Evolutionary conservation across 2,113 vertebrate genomes (phyloP), one percentile per base, ranked within the genome.

Genomic region (Myocastor coypus): DNA sequence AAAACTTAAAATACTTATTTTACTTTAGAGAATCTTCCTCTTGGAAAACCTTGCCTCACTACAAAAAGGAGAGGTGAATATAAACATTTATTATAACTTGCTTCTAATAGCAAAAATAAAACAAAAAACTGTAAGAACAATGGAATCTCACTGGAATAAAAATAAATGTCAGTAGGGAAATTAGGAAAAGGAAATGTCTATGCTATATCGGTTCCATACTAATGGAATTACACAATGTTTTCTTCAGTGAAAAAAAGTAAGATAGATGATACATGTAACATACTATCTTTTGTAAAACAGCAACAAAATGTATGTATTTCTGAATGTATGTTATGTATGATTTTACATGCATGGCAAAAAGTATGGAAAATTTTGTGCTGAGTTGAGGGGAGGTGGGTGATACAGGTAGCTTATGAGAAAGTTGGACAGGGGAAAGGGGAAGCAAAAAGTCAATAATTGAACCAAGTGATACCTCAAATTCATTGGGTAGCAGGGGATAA

Each of bases 271-370:
- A 61, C 37, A 10, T 64, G 11, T 93, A 83, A 89, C 73, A 81
- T 86, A 50, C 57, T 24, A 55, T 17, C 40, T n/a, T 87, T 93
- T 77, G 24, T 59, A 78, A 86, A 77, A 61, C 40, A 87, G 57
- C 83, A 55, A 83, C 77, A 80, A 73, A 95, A 95, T 89, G 34
- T 86, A 87, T 7, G 30, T 93, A 28, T 83, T 61, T 95, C 55
- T 84, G 32, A 95, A 17, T 55, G 42, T 42, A 80, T 55, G 46
- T 12, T 9, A 14, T 88, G 30, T 84, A 55, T 73, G 34, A 83
- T 68, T 93, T 91, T 88, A 59, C 92, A 50, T 85, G 78, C 88
- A 88, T 95, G 61, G 63, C 59, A 30, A 91, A 91, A 88, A 73
- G 10, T 84, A 73, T 64, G 42, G n/a, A 73, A 73, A 68, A 64